These are phyloP conservation scores for Vicugna pacos DNA, from an alignment of 2,113 vertebrate genomes.

Conservation along the genomic window DNA sequence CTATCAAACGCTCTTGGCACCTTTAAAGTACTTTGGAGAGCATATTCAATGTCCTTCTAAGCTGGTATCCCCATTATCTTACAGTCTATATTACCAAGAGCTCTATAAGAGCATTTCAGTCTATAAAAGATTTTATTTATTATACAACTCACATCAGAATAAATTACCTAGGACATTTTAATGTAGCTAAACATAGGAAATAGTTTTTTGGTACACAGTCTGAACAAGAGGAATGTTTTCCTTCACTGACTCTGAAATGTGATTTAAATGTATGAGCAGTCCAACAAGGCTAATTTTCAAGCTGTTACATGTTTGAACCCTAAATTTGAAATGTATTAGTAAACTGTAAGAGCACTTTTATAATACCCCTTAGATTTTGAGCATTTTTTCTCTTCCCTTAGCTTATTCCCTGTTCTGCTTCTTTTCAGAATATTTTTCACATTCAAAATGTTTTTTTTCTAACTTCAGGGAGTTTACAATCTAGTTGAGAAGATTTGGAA, in stretches of 20 bases:
- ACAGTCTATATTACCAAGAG: background rate
- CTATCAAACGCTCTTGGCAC: background rate
- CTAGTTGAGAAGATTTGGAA: background rate
- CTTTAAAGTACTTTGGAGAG: background rate
- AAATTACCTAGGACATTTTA: conserved; percentile 6
- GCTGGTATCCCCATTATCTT: background rate
- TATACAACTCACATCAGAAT: background rate
- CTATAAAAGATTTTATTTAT: conserved; percentile 32
- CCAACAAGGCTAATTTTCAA: background rate
- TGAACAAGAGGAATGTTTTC: background rate
- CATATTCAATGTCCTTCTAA: background rate
- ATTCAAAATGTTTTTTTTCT: background rate
- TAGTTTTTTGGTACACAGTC: background rate
- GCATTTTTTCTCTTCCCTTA: background rate
- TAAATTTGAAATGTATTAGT: background rate
- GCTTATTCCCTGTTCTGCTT: background rate
- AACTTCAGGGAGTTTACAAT: background rate
- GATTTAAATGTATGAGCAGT: background rate
- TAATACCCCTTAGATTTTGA: background rate
- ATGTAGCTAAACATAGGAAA: background rate
- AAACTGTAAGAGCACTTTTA: background rate
- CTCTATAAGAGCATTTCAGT: background rate
- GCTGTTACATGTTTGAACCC: background rate
- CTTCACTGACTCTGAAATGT: background rate
- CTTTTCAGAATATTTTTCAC: background rate